Base-by-base conservation (phyloP, 2,113 vertebrate genomes). In the Sarotherodon lohbergeri region DNA sequence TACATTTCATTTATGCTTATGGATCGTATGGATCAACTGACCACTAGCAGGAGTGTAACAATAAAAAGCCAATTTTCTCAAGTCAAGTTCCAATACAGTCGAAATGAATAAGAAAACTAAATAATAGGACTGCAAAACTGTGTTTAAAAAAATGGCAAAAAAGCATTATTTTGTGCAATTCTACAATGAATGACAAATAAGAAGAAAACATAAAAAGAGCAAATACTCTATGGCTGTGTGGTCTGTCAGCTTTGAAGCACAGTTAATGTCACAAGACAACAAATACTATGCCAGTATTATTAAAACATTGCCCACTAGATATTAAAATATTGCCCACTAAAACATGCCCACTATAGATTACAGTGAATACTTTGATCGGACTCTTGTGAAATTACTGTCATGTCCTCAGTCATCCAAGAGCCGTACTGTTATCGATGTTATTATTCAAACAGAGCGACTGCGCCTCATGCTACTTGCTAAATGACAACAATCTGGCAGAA, bases 21-120 rank as follows among this genome's bases (percentile, higher is more conserved):
- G 11, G 3, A 36, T 22, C 1, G 0, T 5, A 8, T 2, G 10
- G 24, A 12, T 29, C 34, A 36, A 0, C 5, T 50, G 7, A 46
- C n/a, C 46, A 78, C 0, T 46, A 83, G 32, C 10, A 10, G 14
- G 9, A 80, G 39, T 27, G 11, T 17, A 50, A 66, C 14, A 50
- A 59, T 52, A 24, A 4, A 43, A 68, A 55, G 19, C 9, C 7
- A 14, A 22, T 0, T 56, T 66, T 39, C n/a, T 56, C 34, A 10
- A 6, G 14, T 39, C 3, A 43, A 61, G 9, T 55, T 78, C 5
- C 4, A 59, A 3, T 3, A 27, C 12, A 13, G 7, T 43, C 22
- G 3, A 59, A 63, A 32, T 1, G 3, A 76, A 48, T 76, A 55
- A 34, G 10, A 78, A 36, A 2, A 54, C 2, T 0, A 71, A 85